A percentile compares a stretch with the other conserved stretches of the same genome.
phyloP scores from a whole-genome alignment of 1,140 invertebrate species.

The Tetragnatha versicolor region DNA sequence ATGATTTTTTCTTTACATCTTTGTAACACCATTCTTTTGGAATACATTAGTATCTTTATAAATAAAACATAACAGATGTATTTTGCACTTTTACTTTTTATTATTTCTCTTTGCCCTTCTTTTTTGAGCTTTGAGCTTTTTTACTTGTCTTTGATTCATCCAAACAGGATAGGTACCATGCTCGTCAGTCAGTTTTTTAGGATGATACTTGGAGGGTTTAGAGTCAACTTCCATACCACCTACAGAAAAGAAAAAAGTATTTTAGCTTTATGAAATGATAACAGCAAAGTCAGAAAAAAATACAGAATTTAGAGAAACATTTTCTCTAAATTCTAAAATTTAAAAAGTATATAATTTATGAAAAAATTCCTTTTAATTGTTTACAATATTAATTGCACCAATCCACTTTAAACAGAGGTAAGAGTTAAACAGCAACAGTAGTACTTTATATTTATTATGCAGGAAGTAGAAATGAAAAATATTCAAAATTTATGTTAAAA shows the following conservation, averaged over 20 bases:
- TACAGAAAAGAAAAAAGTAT: not conserved
- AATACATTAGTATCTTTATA: no score
- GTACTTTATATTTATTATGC: no score
- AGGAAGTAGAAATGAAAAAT: no score
- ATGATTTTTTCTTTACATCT: no score
- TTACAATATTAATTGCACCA: no score
- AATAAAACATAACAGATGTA: no score
- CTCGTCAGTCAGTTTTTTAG: constrained; percentile 61
- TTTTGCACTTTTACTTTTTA: constrained; percentile 33
- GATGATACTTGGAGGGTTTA: constrained; percentile 42
- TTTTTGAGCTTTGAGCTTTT: constrained; percentile 55
- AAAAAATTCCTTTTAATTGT: no score
- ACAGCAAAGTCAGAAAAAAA: not conserved
- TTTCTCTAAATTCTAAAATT: not conserved
- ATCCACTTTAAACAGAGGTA: no score
- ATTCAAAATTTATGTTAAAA: no score
- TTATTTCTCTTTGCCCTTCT: constrained; percentile 30
- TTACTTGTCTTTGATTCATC: constrained; percentile 64
- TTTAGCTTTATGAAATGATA: constrained; percentile 6
- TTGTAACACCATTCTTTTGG: no score
- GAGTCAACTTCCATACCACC: constrained; percentile 43
- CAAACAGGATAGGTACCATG: constrained; percentile 65
- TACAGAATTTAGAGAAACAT: not conserved
- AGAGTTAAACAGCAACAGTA: no score
- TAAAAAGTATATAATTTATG: no score